Evolutionary conservation across 1,140 invertebrate genomes (phyloP).

Genomic region (Tetramorium simillimum): DNA sequence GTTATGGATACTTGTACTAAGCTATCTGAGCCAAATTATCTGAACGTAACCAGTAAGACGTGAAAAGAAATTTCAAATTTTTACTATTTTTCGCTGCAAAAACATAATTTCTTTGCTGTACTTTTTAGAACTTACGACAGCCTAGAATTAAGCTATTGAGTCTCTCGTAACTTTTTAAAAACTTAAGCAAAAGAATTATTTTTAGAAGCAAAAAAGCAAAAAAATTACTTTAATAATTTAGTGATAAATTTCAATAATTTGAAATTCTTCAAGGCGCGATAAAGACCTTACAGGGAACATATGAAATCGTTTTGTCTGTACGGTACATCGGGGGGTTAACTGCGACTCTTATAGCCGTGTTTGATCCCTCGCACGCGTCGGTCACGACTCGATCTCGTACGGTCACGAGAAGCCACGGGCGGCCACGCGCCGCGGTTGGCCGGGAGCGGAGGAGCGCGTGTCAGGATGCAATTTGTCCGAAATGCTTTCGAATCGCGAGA

Average conservation of each 20-base stretch:
- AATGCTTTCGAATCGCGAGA: conserved; percentile 64
- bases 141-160: too few species aligned
- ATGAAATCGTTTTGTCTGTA: conserved; percentile 7
- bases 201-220: too few species aligned
- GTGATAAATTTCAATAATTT: neutral
- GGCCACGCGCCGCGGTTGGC: conserved; percentile 48
- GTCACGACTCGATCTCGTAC: conserved; percentile 46
- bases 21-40: too few species aligned
- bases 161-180: too few species aligned
- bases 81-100: too few species aligned
- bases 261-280: neutral
- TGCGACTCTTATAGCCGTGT: conserved; percentile 32
- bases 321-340: conserved; percentile 30
- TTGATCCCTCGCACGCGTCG: conserved; percentile 51
- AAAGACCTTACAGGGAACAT: neutral
- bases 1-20: neutral
- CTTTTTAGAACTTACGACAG: too few species aligned
- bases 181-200: too few species aligned
- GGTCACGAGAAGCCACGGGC: conserved; percentile 53
- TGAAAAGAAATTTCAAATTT: too few species aligned
- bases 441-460: conserved; percentile 59
- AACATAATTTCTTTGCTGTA: too few species aligned
- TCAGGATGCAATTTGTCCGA: conserved; percentile 69
- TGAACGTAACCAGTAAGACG: too few species aligned
- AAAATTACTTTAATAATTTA: neutral